Evolutionary conservation across 2,888 invertebrate species (phyloP), one percentile per base, ranked within the genome.

Genomic region (Neoaliturus tenellus): DNA sequence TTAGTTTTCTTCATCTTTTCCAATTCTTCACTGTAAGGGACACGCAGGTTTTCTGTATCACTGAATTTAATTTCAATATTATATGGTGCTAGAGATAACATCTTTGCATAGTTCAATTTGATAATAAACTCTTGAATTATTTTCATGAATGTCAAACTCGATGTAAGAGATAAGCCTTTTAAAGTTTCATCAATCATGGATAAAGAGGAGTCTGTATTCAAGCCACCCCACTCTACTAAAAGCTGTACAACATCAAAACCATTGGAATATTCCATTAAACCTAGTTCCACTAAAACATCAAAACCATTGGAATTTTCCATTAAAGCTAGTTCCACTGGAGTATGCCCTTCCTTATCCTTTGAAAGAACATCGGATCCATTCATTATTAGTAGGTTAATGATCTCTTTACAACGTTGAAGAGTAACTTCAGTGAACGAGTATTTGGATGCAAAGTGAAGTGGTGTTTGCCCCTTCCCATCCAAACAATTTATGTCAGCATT

Each of bases 401-500:
- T 31, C 28, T 8, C 14, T 62, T 62, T 62, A 31, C 62, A 62
- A 12, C 28, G 31, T 14, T 8, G 62, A 4, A 62, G 31, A 12
- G 28, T 62, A 12, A 31, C 28, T 20, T 51, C 51, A 23, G 51
- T 51, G 51, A 51, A 51, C 1, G 20, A 23, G 23, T 6, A 51
- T 23, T 51, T 51, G 23, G 39, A 17, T 33, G 81, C 81, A 8
- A 17, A 12, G 20, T 33, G 62, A 58, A 81, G 81, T 6, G 58
- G 23, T 33, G 58, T 62, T 20, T 62, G 33, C 17, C 83, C 80
- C 0, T 51, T 23, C 14, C 17, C 25, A 35, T 33, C 17, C 51
- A n/a, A 39, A 33, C 48, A 62, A 1, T 31, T 51, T 20, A 85
- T 28, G 8, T 81, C 73, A 17, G 83, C 81, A 17, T 81, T 71